phyloP scores from a whole-genome alignment of 1,140 invertebrate species.

The Manduca sexta region DNA sequence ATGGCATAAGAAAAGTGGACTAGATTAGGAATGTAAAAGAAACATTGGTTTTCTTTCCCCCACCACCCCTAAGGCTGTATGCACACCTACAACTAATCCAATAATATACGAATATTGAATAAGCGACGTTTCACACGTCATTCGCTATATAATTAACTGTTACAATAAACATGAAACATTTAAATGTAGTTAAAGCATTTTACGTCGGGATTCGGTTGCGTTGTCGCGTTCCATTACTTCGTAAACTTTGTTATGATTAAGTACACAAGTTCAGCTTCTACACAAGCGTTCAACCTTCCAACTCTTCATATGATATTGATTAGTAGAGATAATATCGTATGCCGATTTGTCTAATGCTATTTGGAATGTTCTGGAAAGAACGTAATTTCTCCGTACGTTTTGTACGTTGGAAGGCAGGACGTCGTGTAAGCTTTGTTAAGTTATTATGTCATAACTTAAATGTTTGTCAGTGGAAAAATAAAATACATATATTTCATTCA shows the following conservation, averaged over 20 bases:
- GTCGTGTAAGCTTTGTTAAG: too few relatives aligned
- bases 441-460: too few relatives aligned
- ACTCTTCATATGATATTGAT: too few relatives aligned
- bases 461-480: not conserved
- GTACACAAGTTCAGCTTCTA: too few relatives aligned
- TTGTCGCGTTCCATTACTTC: not conserved
- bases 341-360: too few relatives aligned
- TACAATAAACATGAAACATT: slow-evolving; percentile 61
- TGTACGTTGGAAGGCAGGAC: too few relatives aligned
- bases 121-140: slow-evolving; percentile 28
- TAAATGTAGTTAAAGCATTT: slow-evolving; percentile 70
- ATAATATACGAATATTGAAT: slow-evolving; percentile 33
- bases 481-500: not conserved
- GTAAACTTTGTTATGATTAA: too few relatives aligned
- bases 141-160: slow-evolving; percentile 23
- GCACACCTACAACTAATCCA: slow-evolving; percentile 27
- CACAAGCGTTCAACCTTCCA: too few relatives aligned
- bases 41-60: not conserved
- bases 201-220: slow-evolving; percentile 48
- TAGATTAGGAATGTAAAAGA: not conserved
- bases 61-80: slow-evolving; percentile 15
- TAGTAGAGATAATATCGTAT: too few relatives aligned
- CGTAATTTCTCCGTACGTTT: too few relatives aligned
- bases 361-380: too few relatives aligned
- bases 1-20: not conserved